Evolutionary conservation across 2,888 invertebrate genomes (phyloP), one percentile per base, ranked within the genome.

Genomic region (Lasius fuliginosus): DNA sequence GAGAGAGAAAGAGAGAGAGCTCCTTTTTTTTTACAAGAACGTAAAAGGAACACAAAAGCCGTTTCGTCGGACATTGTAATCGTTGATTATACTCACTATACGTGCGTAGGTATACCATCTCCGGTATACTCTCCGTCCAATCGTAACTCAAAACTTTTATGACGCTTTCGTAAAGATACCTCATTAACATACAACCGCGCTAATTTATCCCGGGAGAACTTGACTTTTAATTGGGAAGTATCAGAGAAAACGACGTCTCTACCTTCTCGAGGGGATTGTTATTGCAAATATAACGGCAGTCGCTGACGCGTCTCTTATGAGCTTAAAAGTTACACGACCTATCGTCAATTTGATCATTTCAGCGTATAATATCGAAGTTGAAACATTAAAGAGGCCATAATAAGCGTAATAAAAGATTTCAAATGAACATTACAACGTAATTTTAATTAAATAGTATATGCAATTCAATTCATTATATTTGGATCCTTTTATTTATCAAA

Each of bases 61-160:
- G 11, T 33, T 53, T 46, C 79, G 79, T 81, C 46, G 71, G 71
- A 81, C 79, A 81, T 81, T 81, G 79, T 75, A 67, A 69, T 82
- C 77, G 65, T 81, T 65, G 75, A 75, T 79, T 81, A 74, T 73
- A 67, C 56, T 49, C 33, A 69, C 79, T 81, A 71, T 77, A 79
- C 86, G 8, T 36, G 68, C 76, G 84, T 73, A 81, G 81, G 81
- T 73, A 53, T n/a, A 53, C 53, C n/a, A 73, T 79, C 81, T 79
- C 81, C 49, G 68, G 79, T 62, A 30, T 30, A 81, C 83, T 73
- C 84, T 68, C 74, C 68, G 77, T 82, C 71, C 86, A 79, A 85
- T 75, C 89, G 86, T 90, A 90, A 90, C 88, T 90, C 89, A 89
- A 83, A 85, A 88, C 86, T 90, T 90, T 90, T 90, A 89, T 82